Conservation (phyloP, 2,888 invertebrate genomes). For the Sympetrum striolatum region DNA sequence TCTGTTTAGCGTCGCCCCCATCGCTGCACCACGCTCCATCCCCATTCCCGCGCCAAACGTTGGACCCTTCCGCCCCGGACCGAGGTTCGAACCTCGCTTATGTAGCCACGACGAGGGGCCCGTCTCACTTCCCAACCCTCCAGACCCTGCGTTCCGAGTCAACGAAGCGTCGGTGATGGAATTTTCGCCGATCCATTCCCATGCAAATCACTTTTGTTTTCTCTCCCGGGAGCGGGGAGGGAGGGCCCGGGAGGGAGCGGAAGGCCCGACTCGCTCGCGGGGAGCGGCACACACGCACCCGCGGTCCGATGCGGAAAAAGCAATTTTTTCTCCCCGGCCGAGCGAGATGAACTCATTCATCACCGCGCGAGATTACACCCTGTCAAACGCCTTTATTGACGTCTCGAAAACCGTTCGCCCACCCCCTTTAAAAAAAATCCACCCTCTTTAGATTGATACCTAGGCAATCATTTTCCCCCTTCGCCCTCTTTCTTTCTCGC, state of each 20-base stretch:
- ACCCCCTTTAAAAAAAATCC: background rate
- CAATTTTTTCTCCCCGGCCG: background rate
- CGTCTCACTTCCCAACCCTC: background rate
- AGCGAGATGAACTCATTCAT: slow-evolving; percentile 14
- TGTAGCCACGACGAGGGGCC: background rate
- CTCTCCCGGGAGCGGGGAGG: background rate
- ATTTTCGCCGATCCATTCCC: background rate
- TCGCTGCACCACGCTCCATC: too few species aligned
- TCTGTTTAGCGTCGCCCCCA: too few species aligned
- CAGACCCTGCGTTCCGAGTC: background rate
- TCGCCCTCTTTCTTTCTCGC: background rate
- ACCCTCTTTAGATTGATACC: background rate
- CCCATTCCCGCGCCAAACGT: too few species aligned
- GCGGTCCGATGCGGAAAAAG: slow-evolving; percentile 1
- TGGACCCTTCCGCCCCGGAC: background rate
- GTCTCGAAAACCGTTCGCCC: background rate
- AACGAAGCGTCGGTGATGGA: background rate
- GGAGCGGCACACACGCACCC: background rate
- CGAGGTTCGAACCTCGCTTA: background rate
- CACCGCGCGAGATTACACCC: slow-evolving; percentile 27
- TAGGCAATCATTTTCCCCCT: background rate
- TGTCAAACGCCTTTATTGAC: slow-evolving; percentile 36
- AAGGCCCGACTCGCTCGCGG: background rate
- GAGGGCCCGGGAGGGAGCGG: too few species aligned
- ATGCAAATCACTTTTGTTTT: background rate